Base-by-base conservation (phyloP, 2,888 invertebrate genomes). In the Callyntrura sp. region DNA sequence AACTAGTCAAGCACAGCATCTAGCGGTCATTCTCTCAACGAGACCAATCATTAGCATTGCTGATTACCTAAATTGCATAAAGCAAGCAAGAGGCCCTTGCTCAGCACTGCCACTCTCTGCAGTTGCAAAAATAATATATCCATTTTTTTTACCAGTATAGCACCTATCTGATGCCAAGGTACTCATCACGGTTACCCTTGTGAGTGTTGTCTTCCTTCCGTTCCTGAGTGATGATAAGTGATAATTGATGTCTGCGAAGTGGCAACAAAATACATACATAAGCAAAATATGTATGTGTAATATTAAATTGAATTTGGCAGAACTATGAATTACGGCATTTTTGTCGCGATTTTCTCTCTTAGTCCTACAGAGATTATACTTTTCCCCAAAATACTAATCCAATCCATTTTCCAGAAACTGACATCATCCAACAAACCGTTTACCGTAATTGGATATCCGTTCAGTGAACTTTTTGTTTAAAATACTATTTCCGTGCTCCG, bases 81-180 rank as follows among this genome's bases (percentile, higher is more conserved):
- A 11, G 25, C 25, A 23, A 25, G 62, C 62, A 62, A 62, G 62
- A 62, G 62, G 62, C 23, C 25, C 62, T 62, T 25, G n/a, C 11
- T 23, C 25, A 25, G 17, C 20, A 11, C 17, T 17, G 57, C 57
- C 0, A 57, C n/a, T 11, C 57, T 57, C 5, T 20, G 20, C 57
- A 57, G n/a, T n/a, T n/a, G n/a, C n/a, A n/a, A n/a, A n/a, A n/a
- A n/a, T n/a, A n/a, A n/a, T n/a, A n/a, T n/a, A n/a, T n/a, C n/a
- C n/a, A n/a, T n/a, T n/a, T n/a, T n/a, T n/a, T n/a, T n/a, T n/a
- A n/a, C n/a, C n/a, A n/a, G n/a, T n/a, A 6, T 45, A 11, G 20
- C n/a, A 57, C 20, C 57, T 57, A n/a, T 57, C 20, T 57, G 57
- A 17, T 57, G 57, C 17, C 20, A 6, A 57, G n/a, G 17, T 17